Percentiles rank a stretch among this genome's conserved stretches.
Evolutionary conservation across 2,797 vertebrate species (phyloP).

Genomic region (Macrochelys suwanniensis): DNA sequence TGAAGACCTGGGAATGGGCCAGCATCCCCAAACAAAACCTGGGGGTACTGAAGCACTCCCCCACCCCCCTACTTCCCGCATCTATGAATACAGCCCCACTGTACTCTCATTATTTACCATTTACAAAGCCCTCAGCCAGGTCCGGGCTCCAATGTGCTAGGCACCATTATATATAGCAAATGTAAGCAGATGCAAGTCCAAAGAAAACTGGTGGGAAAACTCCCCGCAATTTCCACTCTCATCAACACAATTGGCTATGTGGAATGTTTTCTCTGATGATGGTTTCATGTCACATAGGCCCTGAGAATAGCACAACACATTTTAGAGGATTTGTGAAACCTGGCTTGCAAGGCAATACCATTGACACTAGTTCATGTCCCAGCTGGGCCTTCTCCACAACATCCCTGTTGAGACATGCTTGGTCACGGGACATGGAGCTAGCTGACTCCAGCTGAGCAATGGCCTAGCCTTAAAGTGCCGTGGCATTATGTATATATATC

Average conservation of each 20-base stretch:
- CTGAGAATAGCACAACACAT: not conserved
- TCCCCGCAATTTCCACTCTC: not conserved
- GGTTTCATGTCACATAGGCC: not conserved
- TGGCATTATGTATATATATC: too few relatives aligned
- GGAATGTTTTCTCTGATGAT: not conserved
- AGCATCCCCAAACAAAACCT: too few relatives aligned
- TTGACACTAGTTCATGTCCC: not conserved
- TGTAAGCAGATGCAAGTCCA: not conserved
- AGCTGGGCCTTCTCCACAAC: not conserved
- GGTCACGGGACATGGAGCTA: not conserved
- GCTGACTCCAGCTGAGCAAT: too few relatives aligned
- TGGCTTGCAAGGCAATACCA: not conserved
- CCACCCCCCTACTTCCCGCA: too few relatives aligned
- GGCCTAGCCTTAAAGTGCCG: not conserved
- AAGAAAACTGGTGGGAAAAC: not conserved
- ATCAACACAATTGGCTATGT: not conserved
- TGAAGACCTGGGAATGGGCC: too few relatives aligned
- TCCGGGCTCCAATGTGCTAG: not conserved
- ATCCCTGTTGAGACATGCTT: not conserved
- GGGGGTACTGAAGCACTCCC: too few relatives aligned
- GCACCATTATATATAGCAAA: too few relatives aligned
- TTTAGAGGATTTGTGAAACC: not conserved
- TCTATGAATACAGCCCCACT: not conserved
- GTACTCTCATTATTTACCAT: not conserved
- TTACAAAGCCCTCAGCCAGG: not conserved